A percentile compares a stretch with the other conserved stretches of the same genome.
phyloP scores from a whole-genome alignment of 2,797 vertebrate genomes.

The Danio aesculapii region DNA sequence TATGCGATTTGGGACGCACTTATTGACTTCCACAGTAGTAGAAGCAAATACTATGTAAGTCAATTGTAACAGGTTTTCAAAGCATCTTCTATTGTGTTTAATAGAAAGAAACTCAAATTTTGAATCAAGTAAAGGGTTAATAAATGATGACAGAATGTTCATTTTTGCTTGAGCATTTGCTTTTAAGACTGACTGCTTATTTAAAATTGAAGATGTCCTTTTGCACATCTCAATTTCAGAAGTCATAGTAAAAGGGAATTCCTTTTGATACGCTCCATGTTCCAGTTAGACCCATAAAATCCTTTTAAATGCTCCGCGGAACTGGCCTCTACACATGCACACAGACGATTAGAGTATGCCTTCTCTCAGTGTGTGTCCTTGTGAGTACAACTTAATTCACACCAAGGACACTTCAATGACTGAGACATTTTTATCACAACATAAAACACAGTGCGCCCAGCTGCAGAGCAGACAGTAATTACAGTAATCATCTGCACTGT shows the following conservation, averaged over 20 bases:
- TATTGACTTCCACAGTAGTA: too few relatives aligned
- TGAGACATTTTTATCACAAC: conserved; percentile 40
- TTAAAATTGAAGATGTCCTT: not conserved
- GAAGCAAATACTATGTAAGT: too few relatives aligned
- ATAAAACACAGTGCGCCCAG: conserved; percentile 8
- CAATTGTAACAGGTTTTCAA: too few relatives aligned
- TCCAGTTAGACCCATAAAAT: not conserved
- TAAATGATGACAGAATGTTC: too few relatives aligned
- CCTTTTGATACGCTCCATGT: not conserved
- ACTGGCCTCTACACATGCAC: not conserved
- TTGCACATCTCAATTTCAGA: not conserved
- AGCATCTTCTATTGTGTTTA: too few relatives aligned
- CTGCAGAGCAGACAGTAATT: conserved; percentile 42
- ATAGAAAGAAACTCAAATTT: too few relatives aligned
- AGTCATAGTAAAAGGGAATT: conserved; percentile 11
- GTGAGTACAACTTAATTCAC: conserved; percentile 26
- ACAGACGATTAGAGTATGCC: conserved; percentile 1
- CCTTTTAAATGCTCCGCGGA: not conserved
- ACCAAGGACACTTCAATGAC: conserved; percentile 41
- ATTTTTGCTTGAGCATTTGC: too few relatives aligned
- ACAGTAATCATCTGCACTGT: conserved; percentile 42
- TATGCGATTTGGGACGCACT: too few relatives aligned
- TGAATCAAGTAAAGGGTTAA: too few relatives aligned
- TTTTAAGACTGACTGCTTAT: not conserved
- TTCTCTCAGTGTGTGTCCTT: conserved; percentile 16